Conservation (phyloP, 2,797 vertebrate genomes). For the Oceanodroma leucorhoa region DNA sequence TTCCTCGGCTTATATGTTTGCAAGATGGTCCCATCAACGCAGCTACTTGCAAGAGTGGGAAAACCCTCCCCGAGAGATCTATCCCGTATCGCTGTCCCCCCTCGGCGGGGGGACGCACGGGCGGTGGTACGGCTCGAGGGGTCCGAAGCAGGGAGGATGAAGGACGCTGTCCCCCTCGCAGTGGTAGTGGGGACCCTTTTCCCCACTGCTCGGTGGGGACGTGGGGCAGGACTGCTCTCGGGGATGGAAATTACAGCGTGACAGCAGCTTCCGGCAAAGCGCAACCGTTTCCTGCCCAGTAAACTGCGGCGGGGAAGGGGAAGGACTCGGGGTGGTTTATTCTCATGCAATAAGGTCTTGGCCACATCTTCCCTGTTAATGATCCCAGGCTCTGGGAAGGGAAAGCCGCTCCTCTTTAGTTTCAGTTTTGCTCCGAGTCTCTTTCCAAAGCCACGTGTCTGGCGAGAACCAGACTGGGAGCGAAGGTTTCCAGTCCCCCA, state of each 20-base stretch:
- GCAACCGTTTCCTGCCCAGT: not conserved
- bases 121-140: fast-evolving
- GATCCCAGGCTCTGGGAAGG: fast-evolving
- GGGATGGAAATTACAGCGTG: fast-evolving
- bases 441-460: not conserved
- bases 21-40: not conserved
- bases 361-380: fast-evolving
- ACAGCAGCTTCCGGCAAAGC: fast-evolving
- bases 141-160: not conserved
- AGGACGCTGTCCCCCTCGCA: not conserved
- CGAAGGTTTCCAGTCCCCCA: fast-evolving
- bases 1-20: fast-evolving
- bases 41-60: not conserved
- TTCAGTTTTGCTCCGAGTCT: not conserved
- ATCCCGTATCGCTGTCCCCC: fast-evolving
- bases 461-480: fast-evolving
- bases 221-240: not conserved
- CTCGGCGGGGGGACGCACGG: fast-evolving
- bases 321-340: fast-evolving
- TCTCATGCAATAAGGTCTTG: fast-evolving
- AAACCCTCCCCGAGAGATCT: fast-evolving
- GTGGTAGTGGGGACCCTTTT: not conserved
- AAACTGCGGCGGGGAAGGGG: fast-evolving
- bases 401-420: not conserved
- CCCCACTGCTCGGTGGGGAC: fast-evolving